Evolutionary conservation across 2,113 vertebrate genomes (phyloP).

Genomic region (Lagopus leucura): DNA sequence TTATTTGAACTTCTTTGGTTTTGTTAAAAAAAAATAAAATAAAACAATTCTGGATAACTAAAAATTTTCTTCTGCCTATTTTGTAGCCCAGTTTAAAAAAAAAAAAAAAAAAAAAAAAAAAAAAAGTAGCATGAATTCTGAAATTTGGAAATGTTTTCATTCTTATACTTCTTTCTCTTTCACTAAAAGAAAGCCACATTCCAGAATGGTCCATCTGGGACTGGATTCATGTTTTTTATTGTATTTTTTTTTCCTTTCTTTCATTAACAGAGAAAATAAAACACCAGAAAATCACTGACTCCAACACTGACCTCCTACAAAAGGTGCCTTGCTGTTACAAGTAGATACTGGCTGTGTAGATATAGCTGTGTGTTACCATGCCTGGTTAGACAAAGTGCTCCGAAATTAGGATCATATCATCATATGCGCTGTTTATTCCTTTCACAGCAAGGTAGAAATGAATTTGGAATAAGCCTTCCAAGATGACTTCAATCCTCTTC

Average conservation of each 20-base stretch:
- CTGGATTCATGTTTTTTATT: background rate
- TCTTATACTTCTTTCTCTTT: background rate
- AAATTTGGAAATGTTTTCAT: background rate
- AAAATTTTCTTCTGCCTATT: background rate
- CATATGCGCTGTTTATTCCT: background rate
- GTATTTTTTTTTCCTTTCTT: background rate
- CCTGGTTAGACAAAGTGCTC: background rate
- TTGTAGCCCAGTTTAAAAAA: background rate
- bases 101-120: background rate
- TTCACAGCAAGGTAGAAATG: background rate
- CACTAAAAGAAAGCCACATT: background rate
- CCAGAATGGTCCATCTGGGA: background rate
- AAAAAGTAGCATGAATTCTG: background rate
- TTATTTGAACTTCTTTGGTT: background rate
- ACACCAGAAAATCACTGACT: background rate
- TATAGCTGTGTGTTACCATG: background rate
- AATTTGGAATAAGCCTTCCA: background rate
- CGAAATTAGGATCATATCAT: background rate
- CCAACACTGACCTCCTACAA: background rate
- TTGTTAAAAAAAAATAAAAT: background rate
- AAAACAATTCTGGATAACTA: background rate
- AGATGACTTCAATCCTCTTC: slow-evolving; percentile 23
- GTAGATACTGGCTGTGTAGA: background rate
- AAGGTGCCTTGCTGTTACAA: background rate
- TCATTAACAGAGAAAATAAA: background rate